A percentile compares a stretch with the other conserved stretches of the same genome.
Evolutionary conservation across 2,888 invertebrate species (phyloP).

Genomic region (Serripes groenlandicus): DNA sequence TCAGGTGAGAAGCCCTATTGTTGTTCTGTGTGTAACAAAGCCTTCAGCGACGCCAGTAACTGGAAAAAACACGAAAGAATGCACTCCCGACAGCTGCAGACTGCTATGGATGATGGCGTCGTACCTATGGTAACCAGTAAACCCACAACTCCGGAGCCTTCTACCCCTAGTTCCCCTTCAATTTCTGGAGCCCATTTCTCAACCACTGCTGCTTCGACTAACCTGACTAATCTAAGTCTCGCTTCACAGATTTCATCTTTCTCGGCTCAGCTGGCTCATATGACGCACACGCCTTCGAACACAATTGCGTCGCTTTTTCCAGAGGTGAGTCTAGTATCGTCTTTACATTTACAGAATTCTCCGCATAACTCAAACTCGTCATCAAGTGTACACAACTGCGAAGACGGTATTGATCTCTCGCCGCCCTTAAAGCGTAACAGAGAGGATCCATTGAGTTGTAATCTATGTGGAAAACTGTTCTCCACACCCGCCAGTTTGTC

Average conservation of each 20-base stretch:
- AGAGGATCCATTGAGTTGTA: slow-evolving; percentile 69
- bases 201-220: not conserved
- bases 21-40: slow-evolving; percentile 82
- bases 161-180: slow-evolving; percentile 43
- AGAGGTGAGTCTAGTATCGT: slow-evolving; percentile 9
- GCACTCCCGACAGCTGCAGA: slow-evolving; percentile 73
- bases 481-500: slow-evolving; percentile 81
- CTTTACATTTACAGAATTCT: slow-evolving; percentile 19
- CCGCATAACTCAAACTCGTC: slow-evolving; percentile 22
- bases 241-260: slow-evolving; percentile 49
- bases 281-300: slow-evolving; percentile 34
- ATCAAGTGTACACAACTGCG: slow-evolving; percentile 46
- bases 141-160: slow-evolving; percentile 59
- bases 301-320: slow-evolving; percentile 32
- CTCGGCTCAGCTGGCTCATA: slow-evolving; percentile 42
- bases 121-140: slow-evolving; percentile 59
- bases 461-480: slow-evolving; percentile 80
- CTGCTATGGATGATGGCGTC: slow-evolving; percentile 57
- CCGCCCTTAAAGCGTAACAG: slow-evolving; percentile 51
- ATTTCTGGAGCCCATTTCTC: slow-evolving; percentile 14
- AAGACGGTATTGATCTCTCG: slow-evolving; percentile 56
- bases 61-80: slow-evolving; percentile 84
- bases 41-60: slow-evolving; percentile 82
- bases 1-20: slow-evolving; percentile 82
- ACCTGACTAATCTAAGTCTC: slow-evolving; percentile 13